phyloP scores from a whole-genome alignment of 2,888 invertebrate genomes.

The Cerastoderma edule region DNA sequence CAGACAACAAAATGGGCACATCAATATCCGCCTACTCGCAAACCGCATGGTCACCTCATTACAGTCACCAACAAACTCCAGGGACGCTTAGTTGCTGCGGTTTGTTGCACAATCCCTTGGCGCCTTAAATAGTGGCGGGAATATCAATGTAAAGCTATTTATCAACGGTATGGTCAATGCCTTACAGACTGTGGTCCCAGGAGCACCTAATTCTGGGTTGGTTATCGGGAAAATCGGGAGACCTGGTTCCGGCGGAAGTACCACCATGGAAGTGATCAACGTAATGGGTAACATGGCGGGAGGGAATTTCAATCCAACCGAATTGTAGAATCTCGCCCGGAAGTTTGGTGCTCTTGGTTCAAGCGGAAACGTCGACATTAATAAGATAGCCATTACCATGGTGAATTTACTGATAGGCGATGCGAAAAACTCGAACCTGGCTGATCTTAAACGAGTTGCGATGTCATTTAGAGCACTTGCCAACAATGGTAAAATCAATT shows the following conservation, averaged over 20 bases:
- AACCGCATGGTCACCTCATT: constrained; percentile 29
- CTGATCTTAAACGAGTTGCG: constrained; percentile 41
- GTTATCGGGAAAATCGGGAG: neutral
- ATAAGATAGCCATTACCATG: constrained; percentile 33
- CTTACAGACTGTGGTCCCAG: constrained; percentile 13
- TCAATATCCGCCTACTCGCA: constrained; percentile 42
- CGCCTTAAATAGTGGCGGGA: constrained; percentile 42
- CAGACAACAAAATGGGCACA: constrained; percentile 25
- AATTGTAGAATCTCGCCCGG: constrained; percentile 28
- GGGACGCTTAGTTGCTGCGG: constrained; percentile 22
- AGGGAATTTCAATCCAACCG: constrained; percentile 23
- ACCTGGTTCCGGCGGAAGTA: constrained; percentile 1
- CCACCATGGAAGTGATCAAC: constrained; percentile 27
- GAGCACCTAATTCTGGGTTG: neutral
- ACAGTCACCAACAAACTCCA: constrained; percentile 8
- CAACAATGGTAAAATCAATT: constrained; percentile 43
- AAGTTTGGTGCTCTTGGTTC: constrained; percentile 33
- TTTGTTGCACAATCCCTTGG: constrained; percentile 41
- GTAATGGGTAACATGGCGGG: constrained; percentile 35
- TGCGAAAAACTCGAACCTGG: constrained; percentile 6
- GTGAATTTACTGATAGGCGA: constrained; percentile 21
- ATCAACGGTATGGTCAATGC: constrained; percentile 17
- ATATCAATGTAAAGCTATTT: constrained; percentile 34
- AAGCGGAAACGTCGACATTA: constrained; percentile 37
- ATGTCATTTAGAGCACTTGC: constrained; percentile 39